Evolutionary conservation across 2,797 vertebrate species (phyloP), one percentile per base, ranked within the genome.

Genomic region (Spheniscus humboldti): DNA sequence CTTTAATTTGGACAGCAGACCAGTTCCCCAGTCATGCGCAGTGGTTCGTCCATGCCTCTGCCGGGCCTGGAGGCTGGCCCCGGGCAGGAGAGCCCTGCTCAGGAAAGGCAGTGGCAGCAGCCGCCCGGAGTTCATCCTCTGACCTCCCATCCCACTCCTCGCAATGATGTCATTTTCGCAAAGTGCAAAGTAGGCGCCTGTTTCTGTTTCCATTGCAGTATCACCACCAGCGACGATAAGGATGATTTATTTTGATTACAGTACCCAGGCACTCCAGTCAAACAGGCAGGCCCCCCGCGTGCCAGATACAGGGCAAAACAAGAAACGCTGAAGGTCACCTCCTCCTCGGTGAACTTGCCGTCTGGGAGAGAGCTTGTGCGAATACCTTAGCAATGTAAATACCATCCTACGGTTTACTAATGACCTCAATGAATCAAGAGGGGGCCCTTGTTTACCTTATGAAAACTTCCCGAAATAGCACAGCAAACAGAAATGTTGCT

Each of bases 181-280:
- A 79, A 93, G 90, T 31, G 68, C 43, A 30, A 74, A 81, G 85
- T 11, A 81, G 88, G 86, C 7, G 18, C 86, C 94, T 66, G 50
- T 77, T 91, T 87, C 88, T 92, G 64, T 93, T 96, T 96, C 88
- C 86, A 72, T 18, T 43, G 75, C 81, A n/a, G 45, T 18, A 55
- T 83, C 84, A 35, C 72, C 81, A 50, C 78, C 63, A 17, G 86
- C 33, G 8, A 82, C 3, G 81, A 94, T 93, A 94, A 96, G 92
- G 86, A 79, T 88, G 95, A 97, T 97, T 97, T 93, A 95, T 96
- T 96, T 91, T 92, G 93, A 94, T 97, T 95, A 93, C 92, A 91
- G 86, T 86, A 92, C 71, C 77, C 83, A 92, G 92, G 90, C 90
- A 37, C 86, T 94, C 41, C 91, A 83, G 94, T 59, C 68, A 50